Base-by-base conservation (phyloP, 2,797 vertebrate genomes). In the Sebastes matsubarae region DNA sequence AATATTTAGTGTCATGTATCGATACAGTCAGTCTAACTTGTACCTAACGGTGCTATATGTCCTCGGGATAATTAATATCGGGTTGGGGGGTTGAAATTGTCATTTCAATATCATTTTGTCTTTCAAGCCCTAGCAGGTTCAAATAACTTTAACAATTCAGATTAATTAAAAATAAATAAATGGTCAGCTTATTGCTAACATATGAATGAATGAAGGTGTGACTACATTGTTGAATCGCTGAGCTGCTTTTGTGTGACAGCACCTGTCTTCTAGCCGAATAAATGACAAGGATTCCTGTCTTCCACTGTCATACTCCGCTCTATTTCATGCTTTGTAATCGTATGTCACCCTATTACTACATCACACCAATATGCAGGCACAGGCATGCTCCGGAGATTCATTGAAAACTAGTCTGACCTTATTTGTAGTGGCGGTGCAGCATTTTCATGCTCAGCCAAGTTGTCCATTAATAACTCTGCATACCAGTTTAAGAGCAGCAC, bases 401-500 rank as follows among this genome's bases (percentile, higher is more conserved):
- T 83, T 89, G 61, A 81, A 88, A 87, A 83, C 58, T 42, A 20
- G 79, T 72, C 73, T 82, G 87, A 88, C 86, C 80, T 87, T 88
- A 88, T 89, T 89, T 87, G 86, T 84, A 75, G 79, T 80, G 66
- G 34, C 4, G 22, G 67, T 68, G 66, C 67, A 46, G 55, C 65
- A 72, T 88, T 86, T 81, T 82, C 25, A 64, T 42, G n/a, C 74
- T 82, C 29, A 77, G 87, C 76, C 82, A 90, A 85, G 79, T 85
- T 88, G 60, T 70, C 80, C 82, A 82, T 86, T 89, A 87, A 85
- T 90, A 86, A 88, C 86, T 64, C 59, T 61, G 63, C 77, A 75
- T 83, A 67, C 83, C 85, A 72, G 1, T 88, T 84, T 69, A 83
- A 70, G 70, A 78, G 55, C 73, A 79, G 55, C 52, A 16, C 46